These are phyloP conservation scores for Mesoclemmys tuberculata DNA, from an alignment of 2,113 vertebrate species.

Conservation along the genomic window DNA sequence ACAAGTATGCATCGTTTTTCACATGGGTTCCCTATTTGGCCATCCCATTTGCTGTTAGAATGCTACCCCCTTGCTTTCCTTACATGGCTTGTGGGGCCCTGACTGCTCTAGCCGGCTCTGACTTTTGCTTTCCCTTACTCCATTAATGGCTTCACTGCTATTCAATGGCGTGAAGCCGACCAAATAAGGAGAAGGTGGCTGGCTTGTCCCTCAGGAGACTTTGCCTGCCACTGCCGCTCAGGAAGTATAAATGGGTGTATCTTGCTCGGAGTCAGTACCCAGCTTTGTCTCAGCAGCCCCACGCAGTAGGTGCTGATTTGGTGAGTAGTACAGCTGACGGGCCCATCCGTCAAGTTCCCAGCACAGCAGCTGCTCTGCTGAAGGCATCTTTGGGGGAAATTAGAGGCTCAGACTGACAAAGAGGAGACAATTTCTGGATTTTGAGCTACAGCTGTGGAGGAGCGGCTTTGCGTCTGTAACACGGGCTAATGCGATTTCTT, in stretches of 20 bases:
- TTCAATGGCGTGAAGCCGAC: constrained; percentile 79
- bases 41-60: constrained; percentile 63
- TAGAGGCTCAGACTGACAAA: background rate
- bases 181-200: constrained; percentile 89
- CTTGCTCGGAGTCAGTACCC: constrained; percentile 47
- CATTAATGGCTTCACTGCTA: constrained; percentile 88
- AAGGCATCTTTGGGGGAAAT: background rate
- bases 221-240: background rate
- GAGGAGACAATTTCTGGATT: background rate
- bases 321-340: constrained; percentile 73
- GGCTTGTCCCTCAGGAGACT: constrained; percentile 54
- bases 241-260: constrained; percentile 76
- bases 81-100: constrained; percentile 81
- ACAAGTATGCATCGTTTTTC: background rate
- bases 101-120: constrained; percentile 61
- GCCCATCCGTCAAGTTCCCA: background rate
- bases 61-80: constrained; percentile 76
- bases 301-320: constrained; percentile 70
- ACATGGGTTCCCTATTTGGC: constrained; percentile 78
- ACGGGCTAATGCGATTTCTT: background rate
- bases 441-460: background rate
- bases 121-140: constrained; percentile 75
- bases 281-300: constrained; percentile 62
- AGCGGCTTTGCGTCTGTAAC: background rate
- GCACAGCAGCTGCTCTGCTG: background rate